phyloP scores from a whole-genome alignment of 2,113 vertebrate species.

The Gambusia affinis region DNA sequence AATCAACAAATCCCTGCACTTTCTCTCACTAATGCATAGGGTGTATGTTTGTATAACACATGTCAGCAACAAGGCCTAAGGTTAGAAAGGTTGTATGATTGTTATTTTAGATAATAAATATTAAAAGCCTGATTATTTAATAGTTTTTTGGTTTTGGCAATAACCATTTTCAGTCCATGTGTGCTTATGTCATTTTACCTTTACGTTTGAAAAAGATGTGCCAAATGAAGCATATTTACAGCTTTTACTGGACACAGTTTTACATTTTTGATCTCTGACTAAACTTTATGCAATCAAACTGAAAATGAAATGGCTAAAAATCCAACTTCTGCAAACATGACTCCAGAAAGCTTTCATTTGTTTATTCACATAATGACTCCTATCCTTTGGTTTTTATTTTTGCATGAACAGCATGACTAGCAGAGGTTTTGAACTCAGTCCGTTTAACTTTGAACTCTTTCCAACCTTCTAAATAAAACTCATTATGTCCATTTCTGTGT shows the following conservation, averaged over 20 bases:
- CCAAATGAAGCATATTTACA: background rate
- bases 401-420: background rate
- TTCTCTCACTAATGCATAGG: too few species aligned
- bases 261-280: background rate
- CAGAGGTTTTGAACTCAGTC: background rate
- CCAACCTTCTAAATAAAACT: background rate
- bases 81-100: too few species aligned
- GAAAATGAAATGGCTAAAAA: background rate
- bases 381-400: background rate
- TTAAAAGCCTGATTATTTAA: too few species aligned
- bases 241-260: background rate
- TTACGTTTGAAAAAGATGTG: background rate
- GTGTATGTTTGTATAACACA: too few species aligned
- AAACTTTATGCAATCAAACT: background rate
- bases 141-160: background rate
- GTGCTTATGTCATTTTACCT: too few species aligned
- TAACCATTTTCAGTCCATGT: background rate
- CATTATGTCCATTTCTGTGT: constrained; percentile 16
- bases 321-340: background rate
- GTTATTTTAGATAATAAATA: too few species aligned
- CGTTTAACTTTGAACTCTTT: background rate
- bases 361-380: background rate
- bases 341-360: background rate
- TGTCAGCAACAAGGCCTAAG: too few species aligned
- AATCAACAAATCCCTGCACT: too few species aligned